Percentiles rank a stretch among this genome's conserved stretches.
Evolutionary conservation across 2,797 vertebrate genomes (phyloP).

Genomic region (Pogonophryne albipinna): DNA sequence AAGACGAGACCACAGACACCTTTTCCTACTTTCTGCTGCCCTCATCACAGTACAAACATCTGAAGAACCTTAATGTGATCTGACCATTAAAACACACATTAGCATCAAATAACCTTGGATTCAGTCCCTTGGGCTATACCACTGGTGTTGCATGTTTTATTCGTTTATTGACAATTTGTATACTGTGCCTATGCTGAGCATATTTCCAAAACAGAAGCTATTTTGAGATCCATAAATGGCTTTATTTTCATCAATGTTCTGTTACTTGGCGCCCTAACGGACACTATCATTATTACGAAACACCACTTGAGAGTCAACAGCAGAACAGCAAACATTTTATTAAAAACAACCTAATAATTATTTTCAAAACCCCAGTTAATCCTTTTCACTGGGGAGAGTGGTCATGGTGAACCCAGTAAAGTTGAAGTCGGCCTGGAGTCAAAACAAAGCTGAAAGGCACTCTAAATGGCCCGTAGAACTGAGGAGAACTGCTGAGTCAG

Average conservation of each 20-base stretch:
- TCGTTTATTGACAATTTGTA: slow-evolving; percentile 1
- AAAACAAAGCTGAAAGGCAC: neutral
- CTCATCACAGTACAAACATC: neutral
- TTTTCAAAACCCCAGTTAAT: neutral
- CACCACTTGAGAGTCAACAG: neutral
- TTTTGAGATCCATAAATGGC: neutral
- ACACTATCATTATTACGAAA: neutral
- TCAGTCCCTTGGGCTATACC: neutral
- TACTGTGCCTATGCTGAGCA: neutral
- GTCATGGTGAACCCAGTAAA: neutral
- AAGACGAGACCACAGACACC: neutral
- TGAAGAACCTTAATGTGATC: slow-evolving; percentile 1
- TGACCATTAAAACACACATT: neutral
- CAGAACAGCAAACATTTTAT: neutral
- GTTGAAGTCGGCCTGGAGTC: neutral
- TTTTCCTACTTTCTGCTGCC: neutral
- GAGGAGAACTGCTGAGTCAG: neutral
- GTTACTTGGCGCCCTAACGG: neutral
- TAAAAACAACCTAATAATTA: neutral
- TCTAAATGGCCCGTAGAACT: neutral
- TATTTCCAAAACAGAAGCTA: slow-evolving; percentile 3
- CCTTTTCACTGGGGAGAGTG: neutral
- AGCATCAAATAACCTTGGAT: neutral
- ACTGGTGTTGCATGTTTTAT: neutral
- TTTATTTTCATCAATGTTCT: slow-evolving; percentile 1